Evolutionary conservation across 2,888 invertebrate genomes (phyloP).

Genomic region (Biston betularia): DNA sequence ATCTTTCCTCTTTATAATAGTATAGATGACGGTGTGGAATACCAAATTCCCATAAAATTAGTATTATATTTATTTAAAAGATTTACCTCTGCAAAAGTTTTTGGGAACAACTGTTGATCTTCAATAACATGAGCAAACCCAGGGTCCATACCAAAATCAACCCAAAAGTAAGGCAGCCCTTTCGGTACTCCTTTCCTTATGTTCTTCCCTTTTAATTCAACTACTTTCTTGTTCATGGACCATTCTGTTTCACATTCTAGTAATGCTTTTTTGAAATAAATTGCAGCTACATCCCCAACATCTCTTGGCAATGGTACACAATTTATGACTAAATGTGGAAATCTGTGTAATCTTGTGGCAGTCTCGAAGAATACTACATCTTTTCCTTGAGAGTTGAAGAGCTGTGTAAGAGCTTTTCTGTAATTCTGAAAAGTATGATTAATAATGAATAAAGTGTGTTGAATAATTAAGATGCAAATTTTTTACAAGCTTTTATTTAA

Average conservation of each 20-base stretch:
- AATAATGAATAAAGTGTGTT: neutral
- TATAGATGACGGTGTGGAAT: too few relatives aligned
- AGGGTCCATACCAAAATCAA: constrained; percentile 95
- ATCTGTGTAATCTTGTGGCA: constrained; percentile 89
- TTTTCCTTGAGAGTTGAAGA: constrained; percentile 90
- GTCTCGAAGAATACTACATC: constrained; percentile 97
- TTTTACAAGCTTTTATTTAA: too few relatives aligned
- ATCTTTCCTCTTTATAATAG: too few relatives aligned
- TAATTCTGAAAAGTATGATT: constrained; percentile 86
- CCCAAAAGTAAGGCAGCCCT: constrained; percentile 97
- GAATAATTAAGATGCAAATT: too few relatives aligned
- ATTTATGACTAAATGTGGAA: constrained; percentile 95
- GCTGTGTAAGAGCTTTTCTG: constrained; percentile 91
- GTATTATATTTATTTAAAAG: neutral
- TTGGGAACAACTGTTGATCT: constrained; percentile 94
- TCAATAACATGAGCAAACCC: constrained; percentile 99
- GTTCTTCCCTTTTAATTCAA: constrained; percentile 87
- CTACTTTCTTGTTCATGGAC: constrained; percentile 96
- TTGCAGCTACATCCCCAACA: constrained; percentile 95
- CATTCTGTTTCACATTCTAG: constrained; percentile 98
- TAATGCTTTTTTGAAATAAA: constrained; percentile 99
- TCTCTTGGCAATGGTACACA: constrained; percentile 95
- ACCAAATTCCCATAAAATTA: neutral
- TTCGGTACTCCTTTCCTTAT: constrained; percentile 95
- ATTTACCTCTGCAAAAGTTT: constrained; percentile 94